Percentiles rank a stretch among this genome's conserved stretches.
Conservation (phyloP, 2,888 invertebrate genomes). For the Thymelicus acteon region DNA sequence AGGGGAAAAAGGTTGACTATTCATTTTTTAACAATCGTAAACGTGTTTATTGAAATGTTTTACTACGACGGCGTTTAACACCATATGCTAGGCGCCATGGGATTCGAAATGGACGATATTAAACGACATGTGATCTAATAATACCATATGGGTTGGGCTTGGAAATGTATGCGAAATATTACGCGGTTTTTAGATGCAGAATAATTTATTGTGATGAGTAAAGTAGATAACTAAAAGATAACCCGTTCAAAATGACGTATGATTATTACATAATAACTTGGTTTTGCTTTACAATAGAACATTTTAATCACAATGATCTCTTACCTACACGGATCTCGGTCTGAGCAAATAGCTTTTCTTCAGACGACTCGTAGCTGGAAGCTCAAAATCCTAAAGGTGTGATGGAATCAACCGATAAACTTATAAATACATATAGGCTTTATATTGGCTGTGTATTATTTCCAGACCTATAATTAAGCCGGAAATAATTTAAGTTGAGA, state of each 20-base stretch:
- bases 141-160: slow-evolving; percentile 32
- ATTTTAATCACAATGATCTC: too few species aligned
- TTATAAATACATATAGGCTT: too few species aligned
- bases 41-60: slow-evolving; percentile 61
- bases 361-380: too few species aligned
- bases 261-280: too few species aligned
- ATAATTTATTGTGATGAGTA: background rate
- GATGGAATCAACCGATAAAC: too few species aligned
- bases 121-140: slow-evolving; percentile 51
- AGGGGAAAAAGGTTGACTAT: slow-evolving; percentile 63
- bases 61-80: slow-evolving; percentile 55
- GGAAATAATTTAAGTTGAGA: too few species aligned
- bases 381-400: too few species aligned
- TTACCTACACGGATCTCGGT: too few species aligned
- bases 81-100: slow-evolving; percentile 78
- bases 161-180: slow-evolving; percentile 28
- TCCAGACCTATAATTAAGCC: too few species aligned
- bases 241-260: background rate
- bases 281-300: too few species aligned
- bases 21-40: slow-evolving; percentile 64
- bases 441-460: too few species aligned
- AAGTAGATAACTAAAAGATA: background rate
- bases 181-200: background rate
- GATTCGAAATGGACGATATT: slow-evolving; percentile 57
- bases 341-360: too few species aligned